Evolutionary conservation across 2,888 invertebrate genomes (phyloP).

Genomic region (Ligdia adustata): DNA sequence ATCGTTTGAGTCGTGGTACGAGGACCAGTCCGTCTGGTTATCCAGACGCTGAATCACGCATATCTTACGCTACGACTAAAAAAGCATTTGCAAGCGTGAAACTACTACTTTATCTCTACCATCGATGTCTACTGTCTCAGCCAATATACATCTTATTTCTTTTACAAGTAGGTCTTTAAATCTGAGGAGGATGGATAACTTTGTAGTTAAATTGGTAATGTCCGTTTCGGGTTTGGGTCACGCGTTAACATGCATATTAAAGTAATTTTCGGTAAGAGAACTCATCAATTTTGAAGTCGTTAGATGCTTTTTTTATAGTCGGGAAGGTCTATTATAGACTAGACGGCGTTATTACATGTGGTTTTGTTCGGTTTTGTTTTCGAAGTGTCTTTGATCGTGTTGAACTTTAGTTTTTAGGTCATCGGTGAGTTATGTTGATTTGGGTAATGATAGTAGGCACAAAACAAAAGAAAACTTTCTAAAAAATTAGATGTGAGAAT

Average conservation of each 20-base stretch:
- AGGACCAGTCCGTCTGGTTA: conserved; percentile 49
- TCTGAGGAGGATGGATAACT: not conserved
- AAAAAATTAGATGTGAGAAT: too few species aligned
- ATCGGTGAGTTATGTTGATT: conserved; percentile 2
- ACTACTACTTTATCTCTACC: conserved; percentile 37
- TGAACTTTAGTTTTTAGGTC: conserved; percentile 20
- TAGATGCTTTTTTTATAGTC: conserved; percentile 58
- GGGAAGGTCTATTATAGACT: conserved; percentile 47
- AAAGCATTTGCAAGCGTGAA: conserved; percentile 25
- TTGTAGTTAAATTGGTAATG: conserved; percentile 15
- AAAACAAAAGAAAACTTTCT: too few species aligned
- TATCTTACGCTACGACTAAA: conserved; percentile 38
- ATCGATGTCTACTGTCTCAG: conserved; percentile 32
- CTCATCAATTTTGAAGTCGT: conserved; percentile 64
- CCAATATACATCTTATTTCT: conserved; percentile 41
- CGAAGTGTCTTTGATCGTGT: conserved; percentile 14
- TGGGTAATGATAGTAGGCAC: too few species aligned
- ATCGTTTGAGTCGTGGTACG: conserved; percentile 35
- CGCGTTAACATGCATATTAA: conserved; percentile 51
- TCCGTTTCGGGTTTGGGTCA: conserved; percentile 43
- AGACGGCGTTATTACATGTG: conserved; percentile 51
- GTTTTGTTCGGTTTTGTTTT: conserved; percentile 20
- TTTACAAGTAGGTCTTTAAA: conserved; percentile 31
- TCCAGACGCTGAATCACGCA: conserved; percentile 66
- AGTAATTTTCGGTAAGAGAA: conserved; percentile 64